Evolutionary conservation across 2,888 invertebrate species (phyloP), one percentile per base, ranked within the genome.

Genomic region (Bedellia somnulentella): DNA sequence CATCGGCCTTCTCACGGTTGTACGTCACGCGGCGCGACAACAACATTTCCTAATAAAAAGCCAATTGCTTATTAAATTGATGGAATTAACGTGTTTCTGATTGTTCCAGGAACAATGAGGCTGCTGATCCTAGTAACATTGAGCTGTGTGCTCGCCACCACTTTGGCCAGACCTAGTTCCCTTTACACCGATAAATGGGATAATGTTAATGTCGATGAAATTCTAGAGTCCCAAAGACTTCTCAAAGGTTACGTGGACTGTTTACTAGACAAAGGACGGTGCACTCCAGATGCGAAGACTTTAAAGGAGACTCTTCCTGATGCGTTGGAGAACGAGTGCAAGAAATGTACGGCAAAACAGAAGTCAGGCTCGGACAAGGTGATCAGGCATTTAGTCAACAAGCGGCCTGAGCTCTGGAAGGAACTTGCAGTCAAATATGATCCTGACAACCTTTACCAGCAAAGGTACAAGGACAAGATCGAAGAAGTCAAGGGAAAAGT

Each of bases 141-240:
- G 22, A 38, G 60, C 21, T 58, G 58, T 31, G 34, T 61, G 26
- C 49, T 66, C n/a, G 63, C 56, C 26, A 43, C 57, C 2, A 54
- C 58, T 1, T 56, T 54, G 37, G 60, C 53, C 4, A 62, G 58
- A 12, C 67, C 75, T 2, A 68, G 59, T 0, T 48, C 58, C 3
- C 73, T 68, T 15, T 86, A 86, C 57, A 83, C 83, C 1, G 81
- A 82, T 38, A 85, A 82, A 50, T 87, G 82, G 61, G 86, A 86
- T 53, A 79, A 83, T 49, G 70, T 87, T 39, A 81, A 87, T 45
- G 52, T 87, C 15, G 83, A 86, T 14, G 78, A 82, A 45, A 81
- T 87, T 37, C 62, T 87, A 2, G 73, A 70, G 39, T 87, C 83
- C 25, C 75, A 83, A 3, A 77, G 86, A 24, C 64, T 87, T 8